Conservation (phyloP, 2,797 vertebrate species). For the Myoxocephalus aenaeus region DNA sequence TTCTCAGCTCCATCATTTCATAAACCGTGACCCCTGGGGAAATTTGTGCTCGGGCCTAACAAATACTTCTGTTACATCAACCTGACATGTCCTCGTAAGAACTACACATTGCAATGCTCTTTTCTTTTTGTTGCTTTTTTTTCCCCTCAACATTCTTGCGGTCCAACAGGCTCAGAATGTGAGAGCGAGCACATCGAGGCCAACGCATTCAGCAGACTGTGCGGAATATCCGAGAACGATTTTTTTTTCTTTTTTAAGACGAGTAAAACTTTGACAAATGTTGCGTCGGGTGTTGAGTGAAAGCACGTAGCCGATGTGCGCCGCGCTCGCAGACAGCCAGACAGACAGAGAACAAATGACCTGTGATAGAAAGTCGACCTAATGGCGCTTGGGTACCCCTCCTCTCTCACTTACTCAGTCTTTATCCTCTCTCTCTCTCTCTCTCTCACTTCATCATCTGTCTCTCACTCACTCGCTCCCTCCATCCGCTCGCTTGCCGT, state of each 20-base stretch:
- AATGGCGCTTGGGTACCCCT: constrained; percentile 74
- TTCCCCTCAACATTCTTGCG: constrained; percentile 25
- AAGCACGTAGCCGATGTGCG: constrained; percentile 46
- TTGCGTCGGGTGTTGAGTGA: constrained; percentile 62
- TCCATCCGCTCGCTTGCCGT: constrained; percentile 33
- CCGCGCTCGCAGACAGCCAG: constrained; percentile 57
- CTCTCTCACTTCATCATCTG: constrained; percentile 66
- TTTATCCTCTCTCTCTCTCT: constrained; percentile 56
- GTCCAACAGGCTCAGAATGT: constrained; percentile 20
- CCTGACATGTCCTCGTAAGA: constrained; percentile 33
- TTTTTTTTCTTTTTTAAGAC: not conserved
- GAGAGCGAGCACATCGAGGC: constrained; percentile 9
- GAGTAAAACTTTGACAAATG: constrained; percentile 32
- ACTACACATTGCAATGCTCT: constrained; percentile 3
- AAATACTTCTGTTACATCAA: constrained; percentile 36
- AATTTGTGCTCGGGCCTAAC: constrained; percentile 34
- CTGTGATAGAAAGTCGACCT: constrained; percentile 64
- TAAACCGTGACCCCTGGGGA: constrained; percentile 40
- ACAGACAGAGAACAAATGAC: constrained; percentile 68
- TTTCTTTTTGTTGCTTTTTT: not conserved
- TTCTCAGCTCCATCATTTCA: constrained; percentile 36
- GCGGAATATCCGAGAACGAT: constrained; percentile 25
- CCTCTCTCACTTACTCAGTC: constrained; percentile 72
- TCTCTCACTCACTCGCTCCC: not conserved
- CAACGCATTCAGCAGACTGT: constrained; percentile 16